Evolutionary conservation across 2,888 invertebrate species (phyloP).

Genomic region (Mythimna vitellina): DNA sequence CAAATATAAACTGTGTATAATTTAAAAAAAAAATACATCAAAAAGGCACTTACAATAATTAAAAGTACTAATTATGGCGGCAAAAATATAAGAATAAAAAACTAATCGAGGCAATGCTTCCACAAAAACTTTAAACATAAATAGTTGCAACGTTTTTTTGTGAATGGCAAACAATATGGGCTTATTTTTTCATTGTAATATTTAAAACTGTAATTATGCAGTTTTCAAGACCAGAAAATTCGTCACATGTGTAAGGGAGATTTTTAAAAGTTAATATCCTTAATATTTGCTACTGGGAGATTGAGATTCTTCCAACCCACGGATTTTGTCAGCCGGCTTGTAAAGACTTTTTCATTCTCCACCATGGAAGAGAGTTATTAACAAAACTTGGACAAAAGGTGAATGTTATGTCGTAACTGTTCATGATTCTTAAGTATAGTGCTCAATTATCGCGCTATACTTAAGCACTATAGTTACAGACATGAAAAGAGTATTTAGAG

Average conservation of each 20-base stretch:
- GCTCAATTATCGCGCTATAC: background rate
- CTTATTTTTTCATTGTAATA: background rate
- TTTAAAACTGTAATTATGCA: too few species aligned
- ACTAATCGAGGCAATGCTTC: constrained; percentile 14
- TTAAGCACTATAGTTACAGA: too few species aligned
- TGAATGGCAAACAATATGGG: background rate
- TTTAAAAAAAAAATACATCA: constrained; percentile 68
- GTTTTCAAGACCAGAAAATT: background rate
- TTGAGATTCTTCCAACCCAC: background rate
- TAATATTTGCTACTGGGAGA: background rate
- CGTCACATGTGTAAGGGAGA: background rate
- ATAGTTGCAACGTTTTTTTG: background rate
- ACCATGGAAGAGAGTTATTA: background rate
- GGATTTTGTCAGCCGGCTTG: background rate
- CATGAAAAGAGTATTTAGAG: too few species aligned
- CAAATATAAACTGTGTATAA: constrained; percentile 68
- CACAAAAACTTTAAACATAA: constrained; percentile 3
- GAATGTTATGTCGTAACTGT: too few species aligned
- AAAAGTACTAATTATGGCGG: constrained; percentile 66
- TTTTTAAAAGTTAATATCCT: background rate
- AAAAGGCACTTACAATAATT: constrained; percentile 68
- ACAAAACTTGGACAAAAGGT: background rate
- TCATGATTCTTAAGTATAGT: background rate
- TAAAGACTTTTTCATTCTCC: background rate
- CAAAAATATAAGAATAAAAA: constrained; percentile 39